Evolutionary conservation across 2,797 vertebrate genomes (phyloP).

Genomic region (Sparus aurata): DNA sequence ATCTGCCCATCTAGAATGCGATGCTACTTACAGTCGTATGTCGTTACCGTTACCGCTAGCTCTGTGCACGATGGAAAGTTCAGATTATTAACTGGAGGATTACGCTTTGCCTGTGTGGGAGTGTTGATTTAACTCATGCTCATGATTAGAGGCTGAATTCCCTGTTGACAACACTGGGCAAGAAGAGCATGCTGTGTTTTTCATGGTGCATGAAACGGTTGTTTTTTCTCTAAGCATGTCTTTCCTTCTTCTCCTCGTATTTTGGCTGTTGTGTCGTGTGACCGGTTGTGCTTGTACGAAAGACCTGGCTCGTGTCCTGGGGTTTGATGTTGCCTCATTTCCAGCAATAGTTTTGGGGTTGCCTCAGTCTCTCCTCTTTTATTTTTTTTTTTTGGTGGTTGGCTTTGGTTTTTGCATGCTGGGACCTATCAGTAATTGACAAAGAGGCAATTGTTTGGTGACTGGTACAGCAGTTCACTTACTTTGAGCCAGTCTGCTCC

Average conservation of each 20-base stretch:
- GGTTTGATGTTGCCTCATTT: slow-evolving; percentile 59
- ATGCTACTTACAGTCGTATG: neutral
- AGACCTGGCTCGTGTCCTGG: slow-evolving; percentile 41
- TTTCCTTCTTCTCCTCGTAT: slow-evolving; percentile 34
- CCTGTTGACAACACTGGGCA: slow-evolving; percentile 72
- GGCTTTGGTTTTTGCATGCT: slow-evolving; percentile 73
- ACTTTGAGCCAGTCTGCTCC: slow-evolving; percentile 38
- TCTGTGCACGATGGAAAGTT: neutral
- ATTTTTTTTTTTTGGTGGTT: slow-evolving; percentile 41
- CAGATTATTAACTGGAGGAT: slow-evolving; percentile 13
- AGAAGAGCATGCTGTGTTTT: slow-evolving; percentile 49
- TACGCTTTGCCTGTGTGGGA: slow-evolving; percentile 5
- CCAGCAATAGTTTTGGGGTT: slow-evolving; percentile 34
- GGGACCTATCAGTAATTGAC: slow-evolving; percentile 59
- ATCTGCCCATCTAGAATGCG: slow-evolving; percentile 23
- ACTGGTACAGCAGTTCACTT: slow-evolving; percentile 39
- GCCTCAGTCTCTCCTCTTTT: slow-evolving; percentile 18
- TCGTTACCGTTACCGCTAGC: too few relatives aligned
- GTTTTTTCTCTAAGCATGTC: slow-evolving; percentile 53
- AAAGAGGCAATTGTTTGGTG: slow-evolving; percentile 60
- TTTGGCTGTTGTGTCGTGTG: slow-evolving; percentile 39
- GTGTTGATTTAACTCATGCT: slow-evolving; percentile 43
- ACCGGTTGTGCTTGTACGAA: slow-evolving; percentile 48
- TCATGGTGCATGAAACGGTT: slow-evolving; percentile 61
- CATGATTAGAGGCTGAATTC: slow-evolving; percentile 76